phyloP scores from a whole-genome alignment of 2,888 invertebrate genomes.

The Coenonympha glycerion region DNA sequence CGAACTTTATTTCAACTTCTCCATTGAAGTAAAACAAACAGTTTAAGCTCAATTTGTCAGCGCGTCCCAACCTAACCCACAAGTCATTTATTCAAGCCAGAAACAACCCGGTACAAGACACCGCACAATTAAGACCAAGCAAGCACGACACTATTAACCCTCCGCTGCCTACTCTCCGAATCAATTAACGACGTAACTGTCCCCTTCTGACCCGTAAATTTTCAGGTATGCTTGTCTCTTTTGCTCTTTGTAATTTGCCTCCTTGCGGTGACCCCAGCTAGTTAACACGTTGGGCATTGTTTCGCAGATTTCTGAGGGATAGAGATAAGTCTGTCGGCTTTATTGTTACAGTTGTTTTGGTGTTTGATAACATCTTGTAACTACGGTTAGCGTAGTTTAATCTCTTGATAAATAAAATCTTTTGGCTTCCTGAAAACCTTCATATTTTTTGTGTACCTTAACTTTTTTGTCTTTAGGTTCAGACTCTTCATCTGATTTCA shows the following conservation, averaged over 20 bases:
- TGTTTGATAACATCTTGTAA: constrained; percentile 6
- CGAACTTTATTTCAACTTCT: too few relatives aligned
- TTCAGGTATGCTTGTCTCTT: constrained; percentile 17
- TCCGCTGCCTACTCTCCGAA: constrained; percentile 37
- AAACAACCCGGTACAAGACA: constrained; percentile 21
- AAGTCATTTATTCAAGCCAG: constrained; percentile 8
- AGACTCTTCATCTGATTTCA: too few relatives aligned
- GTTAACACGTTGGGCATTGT: constrained; percentile 63
- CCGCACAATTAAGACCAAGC: constrained; percentile 28
- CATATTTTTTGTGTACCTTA: too few relatives aligned
- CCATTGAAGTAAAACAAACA: too few relatives aligned
- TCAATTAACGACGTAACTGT: constrained; percentile 44
- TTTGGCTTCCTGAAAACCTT: too few relatives aligned
- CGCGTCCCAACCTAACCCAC: background rate
- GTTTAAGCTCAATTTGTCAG: background rate
- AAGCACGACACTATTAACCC: constrained; percentile 45
- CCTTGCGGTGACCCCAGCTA: constrained; percentile 51
- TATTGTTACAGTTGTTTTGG: constrained; percentile 36
- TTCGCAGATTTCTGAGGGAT: constrained; percentile 40
- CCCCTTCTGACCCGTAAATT: constrained; percentile 22
- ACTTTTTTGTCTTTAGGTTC: too few relatives aligned
- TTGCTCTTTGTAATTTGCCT: constrained; percentile 38
- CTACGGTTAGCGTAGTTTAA: background rate
- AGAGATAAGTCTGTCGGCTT: constrained; percentile 3
- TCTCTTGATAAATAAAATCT: too few relatives aligned